Evolutionary conservation across 2,888 invertebrate genomes (phyloP), one percentile per base, ranked within the genome.

Genomic region (Tenthredo distinguenda): DNA sequence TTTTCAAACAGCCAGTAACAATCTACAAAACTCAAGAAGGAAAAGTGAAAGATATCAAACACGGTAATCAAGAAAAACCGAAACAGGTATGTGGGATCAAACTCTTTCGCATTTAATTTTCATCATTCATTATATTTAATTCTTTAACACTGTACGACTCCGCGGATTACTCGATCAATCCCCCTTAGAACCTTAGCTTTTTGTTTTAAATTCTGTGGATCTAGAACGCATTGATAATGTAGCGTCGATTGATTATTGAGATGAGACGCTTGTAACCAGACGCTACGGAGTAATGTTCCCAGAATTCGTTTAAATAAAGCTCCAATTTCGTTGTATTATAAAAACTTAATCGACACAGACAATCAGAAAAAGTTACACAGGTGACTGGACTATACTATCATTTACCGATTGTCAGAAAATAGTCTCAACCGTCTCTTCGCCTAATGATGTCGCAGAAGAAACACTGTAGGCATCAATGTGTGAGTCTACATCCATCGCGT

Each of bases 1-100:
- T 99, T 91, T 99, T 99, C 93, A 99, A 99, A 92, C 99, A 99
- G 93, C 99, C 99, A 0, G 99, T 99, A 0, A 99, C 99, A 0
- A 97, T 99, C 6, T 96, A 98, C 90, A 97, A 98, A 93, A 98
- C 97, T 43, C 98, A 97, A 91, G 98, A 98, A 91, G 97, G 98
- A 89, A 97, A 97, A 94, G 97, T 98, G 0, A 98, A 98, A 92
- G 99, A 99, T 91, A 95, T 98, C 86, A 99, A 99, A 93, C 98
- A 98, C 94, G 98, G 98, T 5, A 96, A 96, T 85, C 98, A 97
- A 92, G 98, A 98, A 89, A 98, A 98, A 93, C 98, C 98, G 0
- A 98, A 98, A 91, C 98, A 98, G 93, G 93, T 93, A 87, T 72
- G 89, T 50, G 50, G 0, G n/a, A 43, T 21, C 6, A 26, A n/a